phyloP scores from a whole-genome alignment of 2,113 vertebrate genomes.

The Caranx melampygus region DNA sequence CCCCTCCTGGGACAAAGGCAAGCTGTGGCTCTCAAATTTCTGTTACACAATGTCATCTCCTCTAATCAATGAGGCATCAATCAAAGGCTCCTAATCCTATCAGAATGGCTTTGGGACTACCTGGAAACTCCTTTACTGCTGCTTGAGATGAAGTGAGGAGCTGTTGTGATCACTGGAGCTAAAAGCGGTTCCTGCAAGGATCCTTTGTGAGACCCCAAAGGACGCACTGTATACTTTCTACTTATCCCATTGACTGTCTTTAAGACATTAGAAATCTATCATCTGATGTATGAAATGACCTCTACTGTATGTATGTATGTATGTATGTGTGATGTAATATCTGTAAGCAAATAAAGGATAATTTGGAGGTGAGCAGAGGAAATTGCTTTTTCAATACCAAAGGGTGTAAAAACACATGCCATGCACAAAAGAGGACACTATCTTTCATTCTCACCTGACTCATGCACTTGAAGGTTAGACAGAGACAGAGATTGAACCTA shows the following conservation, averaged over 20 bases:
- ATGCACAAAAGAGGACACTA: not conserved
- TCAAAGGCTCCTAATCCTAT: conserved; percentile 75
- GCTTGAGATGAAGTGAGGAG: conserved; percentile 40
- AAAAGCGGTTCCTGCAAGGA: conserved; percentile 18
- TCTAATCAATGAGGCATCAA: conserved; percentile 64
- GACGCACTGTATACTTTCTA: conserved; percentile 28
- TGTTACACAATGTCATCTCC: conserved; percentile 64
- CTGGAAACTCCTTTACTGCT: conserved; percentile 49
- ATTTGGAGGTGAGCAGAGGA: conserved; percentile 45
- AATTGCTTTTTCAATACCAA: not conserved
- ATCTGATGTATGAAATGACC: conserved; percentile 63
- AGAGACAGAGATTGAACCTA: conserved; percentile 31
- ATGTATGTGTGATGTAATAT: conserved; percentile 70
- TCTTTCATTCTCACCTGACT: conserved; percentile 12
- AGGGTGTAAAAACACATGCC: not conserved
- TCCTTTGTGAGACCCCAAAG: conserved; percentile 17
- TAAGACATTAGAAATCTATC: conserved; percentile 56
- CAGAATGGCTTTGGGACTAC: conserved; percentile 68
- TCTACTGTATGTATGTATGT: conserved; percentile 69
- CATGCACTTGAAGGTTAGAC: conserved; percentile 27
- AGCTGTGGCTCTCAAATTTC: conserved; percentile 31
- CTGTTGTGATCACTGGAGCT: conserved; percentile 36
- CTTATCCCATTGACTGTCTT: conserved; percentile 48
- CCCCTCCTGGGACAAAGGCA: conserved; percentile 4
- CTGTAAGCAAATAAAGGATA: conserved; percentile 80